Base-by-base conservation (phyloP, 2,113 vertebrate species). In the Pseudolaguvia tuberculata region DNA sequence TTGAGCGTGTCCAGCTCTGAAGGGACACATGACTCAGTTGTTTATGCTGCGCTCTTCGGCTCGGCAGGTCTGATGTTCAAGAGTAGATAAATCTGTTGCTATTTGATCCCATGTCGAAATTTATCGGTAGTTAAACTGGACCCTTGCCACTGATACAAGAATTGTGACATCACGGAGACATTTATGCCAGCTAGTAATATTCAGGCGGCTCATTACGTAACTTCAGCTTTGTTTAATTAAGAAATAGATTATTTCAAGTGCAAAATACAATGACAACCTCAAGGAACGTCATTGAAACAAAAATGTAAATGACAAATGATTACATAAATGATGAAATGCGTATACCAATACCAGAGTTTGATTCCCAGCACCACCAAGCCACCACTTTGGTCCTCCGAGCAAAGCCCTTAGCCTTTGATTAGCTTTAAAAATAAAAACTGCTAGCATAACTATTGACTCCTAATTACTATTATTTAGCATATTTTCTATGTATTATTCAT, bases 61-160 rank as follows among this genome's bases (percentile, higher is more conserved):
- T 51, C 25, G n/a, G 27, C 48, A 53, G 31, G 17, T 52, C 10
- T 5, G 57, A 31, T 63, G 27, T 61, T 61, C 14, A 65, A 5
- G 29, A 55, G 23, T 21, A 18, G 59, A 61, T 20, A 27, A 45
- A 53, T 52, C 31, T 27, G 45, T 20, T 15, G 50, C 5, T 53
- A 25, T 74, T 45, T 53, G 15, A 65, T 35, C 48, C 29, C 10
- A 10, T 63, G 25, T 52, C 31, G 17, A 65, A 74, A 53, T 65
- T 27, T 29, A 35, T 29, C 25, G 48, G 31, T 35, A 50, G 39
- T 62, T 61, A 51, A 39, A 57, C 62, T n/a, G 50, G 48, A 55
- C 50, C 21, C 52, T 2, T n/a, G 20, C 62, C 42, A 23, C 62
- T 2, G 13, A 48, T 48, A 27, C 1, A 14, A 48, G 42, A 14